Base-by-base conservation (phyloP, 2,113 vertebrate species). In the Mustela nigripes region DNA sequence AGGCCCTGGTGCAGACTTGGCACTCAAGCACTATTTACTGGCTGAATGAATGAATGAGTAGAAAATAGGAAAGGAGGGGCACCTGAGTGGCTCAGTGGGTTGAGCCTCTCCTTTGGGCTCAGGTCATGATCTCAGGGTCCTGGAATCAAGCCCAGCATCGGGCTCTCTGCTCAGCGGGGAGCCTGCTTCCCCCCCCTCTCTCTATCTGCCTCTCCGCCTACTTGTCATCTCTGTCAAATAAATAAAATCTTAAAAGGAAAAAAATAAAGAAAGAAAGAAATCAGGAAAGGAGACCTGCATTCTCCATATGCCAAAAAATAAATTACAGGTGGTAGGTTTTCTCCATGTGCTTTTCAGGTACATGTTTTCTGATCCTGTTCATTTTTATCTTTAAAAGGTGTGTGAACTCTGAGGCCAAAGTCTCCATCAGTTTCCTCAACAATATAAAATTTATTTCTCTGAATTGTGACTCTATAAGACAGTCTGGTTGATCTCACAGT, bases 401-500 rank as follows among this genome's bases (percentile, higher is more conserved):
- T 18, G 7, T 65, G 9, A 58, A 50, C 16, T 26, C n/a, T 81
- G 19, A 81, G n/a, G 42, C 14, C 74, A 95, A 87, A 87, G 53
- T 3, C 11, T 33, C 53, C 58, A 48, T 58, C 48, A 39, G 22
- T 78, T 74, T 74, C 45, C 73, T n/a, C 15, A 83, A n/a, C 50
- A 95, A 62, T 60, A 71, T 36, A 42, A 78, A 82, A 95, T 42
- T 2, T 26, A 39, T 48, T 78, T 89, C 83, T 92, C 89, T 92
- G 26, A 89, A 92, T 65, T 63, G n/a, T 63, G 62, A 16, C 33
- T 7, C 53, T 73, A 50, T 11, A 69, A 2, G 36, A 78, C 65
- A 53, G n/a, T 53, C 53, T n/a, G 11, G 7, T 88, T 76, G 36
- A 26, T 31, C 11, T 33, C 26, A n/a, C 1, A 33, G 11, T 5